Evolutionary conservation across 2,888 invertebrate genomes (phyloP), one percentile per base, ranked within the genome.

Genomic region (Leptinotarsa peninsularis): DNA sequence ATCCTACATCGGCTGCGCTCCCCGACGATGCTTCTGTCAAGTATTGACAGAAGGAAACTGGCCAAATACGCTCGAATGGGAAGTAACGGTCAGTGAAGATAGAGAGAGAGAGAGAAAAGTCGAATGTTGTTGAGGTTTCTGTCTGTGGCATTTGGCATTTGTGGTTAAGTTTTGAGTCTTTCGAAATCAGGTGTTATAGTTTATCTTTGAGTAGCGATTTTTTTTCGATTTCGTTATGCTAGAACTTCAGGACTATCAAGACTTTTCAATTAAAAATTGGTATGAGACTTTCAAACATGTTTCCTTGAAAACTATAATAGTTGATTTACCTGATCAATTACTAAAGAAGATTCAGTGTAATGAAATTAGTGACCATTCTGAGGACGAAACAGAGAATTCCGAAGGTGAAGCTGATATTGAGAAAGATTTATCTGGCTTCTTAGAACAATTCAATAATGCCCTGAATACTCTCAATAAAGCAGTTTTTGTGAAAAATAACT

Each of bases 401-500:
- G 79, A 82, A 49, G 74, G 72, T 33, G 76, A 77, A 66, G 78
- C 80, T 81, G 82, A 43, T 79, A 81, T 73, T 82, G 81, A 69
- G 75, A 74, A 67, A 73, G 74, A 81, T 23, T 67, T 78, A 13
- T 76, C 81, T 23, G 77, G 80, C 15, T 82, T 83, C 58, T 72
- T 72, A 43, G 76, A 84, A 54, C 75, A 80, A 21, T 72, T 88
- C 33, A 85, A 82, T 76, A 85, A 87, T 79, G 85, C 84, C 7
- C 81, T 87, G 63, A 84, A 83, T 54, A 69, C 77, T 1, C 79
- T 87, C 13, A 79, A 83, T 60, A 84, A 82, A 58, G 80, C 79
- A 49, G 86, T 84, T 49, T 88, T 88, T 80, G 83, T 86, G 4
- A 88, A 87, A 82, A 87, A 86, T 74, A 88, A 88, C 78, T 88